phyloP scores from a whole-genome alignment of 2,113 vertebrate species.

The Eubucco bourcierii region DNA sequence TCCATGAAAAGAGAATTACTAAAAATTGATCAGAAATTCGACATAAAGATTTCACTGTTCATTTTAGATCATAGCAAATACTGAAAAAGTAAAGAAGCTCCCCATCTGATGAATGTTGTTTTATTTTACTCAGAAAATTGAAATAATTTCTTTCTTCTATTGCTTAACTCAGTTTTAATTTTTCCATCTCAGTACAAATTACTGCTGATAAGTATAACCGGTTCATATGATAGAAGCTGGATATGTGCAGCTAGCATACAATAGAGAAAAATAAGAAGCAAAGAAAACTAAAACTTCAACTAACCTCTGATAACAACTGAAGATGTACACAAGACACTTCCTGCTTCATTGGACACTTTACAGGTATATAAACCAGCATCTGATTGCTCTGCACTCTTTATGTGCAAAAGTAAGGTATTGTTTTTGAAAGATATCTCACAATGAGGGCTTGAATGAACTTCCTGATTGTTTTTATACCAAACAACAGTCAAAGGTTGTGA shows the following conservation, averaged over 20 bases:
- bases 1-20: not conserved
- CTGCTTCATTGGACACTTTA: constrained; percentile 90
- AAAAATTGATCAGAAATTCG: not conserved
- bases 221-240: not conserved
- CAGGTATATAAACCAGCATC: constrained; percentile 90
- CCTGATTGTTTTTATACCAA: constrained; percentile 89
- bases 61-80: not conserved
- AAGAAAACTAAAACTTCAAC: constrained; percentile 14
- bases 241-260: not conserved
- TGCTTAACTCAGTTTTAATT: not conserved
- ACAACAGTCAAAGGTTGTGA: constrained; percentile 88
- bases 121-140: not conserved
- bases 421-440: constrained; percentile 92
- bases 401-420: constrained; percentile 82
- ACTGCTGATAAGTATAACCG: not conserved
- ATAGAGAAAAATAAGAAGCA: not conserved
- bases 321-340: constrained; percentile 81
- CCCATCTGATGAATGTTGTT: not conserved
- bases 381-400: constrained; percentile 78
- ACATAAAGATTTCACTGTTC: not conserved
- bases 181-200: not conserved
- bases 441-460: constrained; percentile 82
- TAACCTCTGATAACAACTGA: constrained; percentile 88
- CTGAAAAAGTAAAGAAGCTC: not conserved
- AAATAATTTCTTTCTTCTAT: not conserved